Base-by-base conservation (phyloP, 1,140 invertebrate species). In the Chlorops oryzae region DNA sequence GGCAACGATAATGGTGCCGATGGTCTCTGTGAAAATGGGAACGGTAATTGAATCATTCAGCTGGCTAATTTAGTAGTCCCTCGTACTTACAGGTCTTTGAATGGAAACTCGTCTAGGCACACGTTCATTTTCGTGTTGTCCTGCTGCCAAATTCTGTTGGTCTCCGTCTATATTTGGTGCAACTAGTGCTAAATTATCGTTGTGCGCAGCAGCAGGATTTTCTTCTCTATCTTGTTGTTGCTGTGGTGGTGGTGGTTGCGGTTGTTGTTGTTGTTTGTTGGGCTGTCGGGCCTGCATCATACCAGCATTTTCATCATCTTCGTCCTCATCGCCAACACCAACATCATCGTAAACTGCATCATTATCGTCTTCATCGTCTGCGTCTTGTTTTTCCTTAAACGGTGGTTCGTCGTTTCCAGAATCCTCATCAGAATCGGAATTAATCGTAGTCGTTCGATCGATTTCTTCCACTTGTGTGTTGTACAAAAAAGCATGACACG, bases 381-480 rank as follows among this genome's bases (percentile, higher is more conserved):
- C 68, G 86, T 87, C 69, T 20, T 67, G 66, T 40, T 69, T 65
- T 23, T 72, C 65, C 51, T 69, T 71, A 20, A 67, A 72, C 38
- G 83, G 85, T n/a, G 91, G 90, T 67, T 96, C 91, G 69, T 96
- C 92, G 68, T 92, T 96, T 3, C 92, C 92, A 1, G 90, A 93
- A 68, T 96, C 92, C 23, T 53, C 51, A 62, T 89, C 88, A 59
- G 92, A 90, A 69, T 92, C 90, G 17, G 86, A 88, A 75, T 92
- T 88, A 80, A 92, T 59, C 17, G 62, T 61, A n/a, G 51, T 53
- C n/a, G n/a, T n/a, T n/a, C n/a, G n/a, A 15, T 63, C 39, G 40
- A 64, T 40, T 24, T 72, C 59, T 32, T 73, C 68, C 3, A 65
- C 60, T 38, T 69, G 61, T 72, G 87, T 80, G 58, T 90, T 86